phyloP scores from a whole-genome alignment of 2,888 invertebrate species.

The Acronicta psi region DNA sequence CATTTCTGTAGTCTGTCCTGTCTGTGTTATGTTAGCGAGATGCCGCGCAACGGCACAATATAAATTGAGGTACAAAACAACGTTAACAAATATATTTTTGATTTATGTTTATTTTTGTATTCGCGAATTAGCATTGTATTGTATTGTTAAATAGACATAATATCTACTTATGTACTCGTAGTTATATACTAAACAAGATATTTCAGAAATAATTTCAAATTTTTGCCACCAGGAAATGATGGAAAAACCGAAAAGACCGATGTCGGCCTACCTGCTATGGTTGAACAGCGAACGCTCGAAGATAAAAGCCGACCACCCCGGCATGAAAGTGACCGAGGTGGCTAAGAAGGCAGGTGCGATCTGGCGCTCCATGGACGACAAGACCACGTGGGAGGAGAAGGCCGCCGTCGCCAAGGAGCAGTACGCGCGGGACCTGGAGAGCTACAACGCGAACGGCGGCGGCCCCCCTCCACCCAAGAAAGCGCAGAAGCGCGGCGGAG shows the following conservation, averaged over 20 bases:
- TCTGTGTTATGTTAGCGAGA: no score
- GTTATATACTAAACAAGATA: no score
- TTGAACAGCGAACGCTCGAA: slow-evolving; percentile 93
- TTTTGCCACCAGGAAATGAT: slow-evolving; percentile 76
- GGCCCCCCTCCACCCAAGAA: slow-evolving; percentile 81
- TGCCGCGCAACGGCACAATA: no score
- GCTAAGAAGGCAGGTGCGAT: slow-evolving; percentile 97
- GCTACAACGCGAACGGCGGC: slow-evolving; percentile 93
- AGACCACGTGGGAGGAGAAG: slow-evolving; percentile 96
- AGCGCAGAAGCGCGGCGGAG: slow-evolving; percentile 78
- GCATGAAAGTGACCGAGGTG: slow-evolving; percentile 95
- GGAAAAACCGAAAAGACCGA: slow-evolving; percentile 96
- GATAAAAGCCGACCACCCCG: slow-evolving; percentile 95
- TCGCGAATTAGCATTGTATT: no score
- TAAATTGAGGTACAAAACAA: no score
- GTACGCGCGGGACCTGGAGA: slow-evolving; percentile 94
- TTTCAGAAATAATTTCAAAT: slow-evolving; percentile 11
- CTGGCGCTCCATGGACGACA: slow-evolving; percentile 95
- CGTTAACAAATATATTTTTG: no score
- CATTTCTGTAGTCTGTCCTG: no score
- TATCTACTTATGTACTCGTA: no score
- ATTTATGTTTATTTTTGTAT: not conserved
- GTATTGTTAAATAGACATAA: no score
- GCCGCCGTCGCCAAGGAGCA: slow-evolving; percentile 94
- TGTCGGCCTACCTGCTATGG: slow-evolving; percentile 97